Percentiles rank a stretch among this genome's conserved stretches.
Conservation (phyloP, 2,797 vertebrate species). For the Bradypodion ventrale region DNA sequence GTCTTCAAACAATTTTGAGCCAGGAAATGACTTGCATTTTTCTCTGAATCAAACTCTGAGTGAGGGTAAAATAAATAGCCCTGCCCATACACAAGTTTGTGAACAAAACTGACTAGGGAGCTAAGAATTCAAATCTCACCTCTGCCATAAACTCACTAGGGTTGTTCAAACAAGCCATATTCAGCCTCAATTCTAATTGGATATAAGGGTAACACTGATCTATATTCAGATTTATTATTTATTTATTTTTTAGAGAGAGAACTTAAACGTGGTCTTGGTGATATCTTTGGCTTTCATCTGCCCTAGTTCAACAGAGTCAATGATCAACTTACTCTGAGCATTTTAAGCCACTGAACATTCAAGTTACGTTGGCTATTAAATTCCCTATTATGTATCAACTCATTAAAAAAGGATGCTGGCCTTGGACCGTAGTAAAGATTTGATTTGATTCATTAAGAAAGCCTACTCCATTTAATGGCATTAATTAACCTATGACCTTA, state of each 20-base stretch:
- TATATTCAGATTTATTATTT: neutral
- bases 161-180: neutral
- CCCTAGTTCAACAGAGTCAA: too few relatives aligned
- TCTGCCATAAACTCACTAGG: neutral
- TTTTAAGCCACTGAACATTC: neutral
- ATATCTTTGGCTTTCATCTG: too few relatives aligned
- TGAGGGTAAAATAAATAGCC: too few relatives aligned
- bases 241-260: too few relatives aligned
- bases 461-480: neutral
- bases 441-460: neutral
- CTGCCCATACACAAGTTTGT: too few relatives aligned
- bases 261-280: too few relatives aligned
- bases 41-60: too few relatives aligned
- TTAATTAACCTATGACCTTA: neutral
- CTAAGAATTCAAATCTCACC: neutral
- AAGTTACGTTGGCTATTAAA: neutral
- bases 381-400: neutral
- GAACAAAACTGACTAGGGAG: neutral
- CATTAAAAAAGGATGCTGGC: neutral
- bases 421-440: neutral
- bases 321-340: neutral
- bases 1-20: too few relatives aligned
- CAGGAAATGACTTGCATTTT: too few relatives aligned
- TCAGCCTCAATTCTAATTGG: neutral
- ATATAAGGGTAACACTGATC: neutral